phyloP scores from a whole-genome alignment of 2,113 vertebrate genomes.

The Xiphorhynchus elegans region DNA sequence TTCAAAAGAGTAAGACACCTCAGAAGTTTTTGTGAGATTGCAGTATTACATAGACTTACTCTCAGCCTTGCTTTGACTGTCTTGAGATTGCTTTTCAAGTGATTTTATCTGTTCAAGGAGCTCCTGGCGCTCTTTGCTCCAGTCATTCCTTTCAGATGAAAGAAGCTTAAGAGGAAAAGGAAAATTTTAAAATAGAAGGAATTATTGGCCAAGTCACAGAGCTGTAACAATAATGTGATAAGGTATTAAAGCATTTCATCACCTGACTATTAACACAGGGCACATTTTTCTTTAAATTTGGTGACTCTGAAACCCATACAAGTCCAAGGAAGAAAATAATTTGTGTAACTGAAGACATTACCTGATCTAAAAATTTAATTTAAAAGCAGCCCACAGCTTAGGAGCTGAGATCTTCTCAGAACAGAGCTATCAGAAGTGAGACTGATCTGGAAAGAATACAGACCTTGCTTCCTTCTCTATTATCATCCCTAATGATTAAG shows the following conservation, averaged over 20 bases:
- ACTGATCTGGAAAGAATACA: not conserved
- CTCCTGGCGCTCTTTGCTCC: slow-evolving; percentile 77
- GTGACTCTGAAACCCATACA: not conserved
- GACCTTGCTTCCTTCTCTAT: not conserved
- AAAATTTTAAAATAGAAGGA: not conserved
- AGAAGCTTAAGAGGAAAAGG: slow-evolving; percentile 77
- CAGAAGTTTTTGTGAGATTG: not conserved
- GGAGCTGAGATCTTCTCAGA: not conserved
- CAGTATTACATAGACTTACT: slow-evolving; percentile 72
- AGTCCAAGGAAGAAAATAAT: not conserved
- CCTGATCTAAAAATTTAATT: not conserved
- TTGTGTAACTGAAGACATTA: not conserved
- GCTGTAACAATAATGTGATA: not conserved
- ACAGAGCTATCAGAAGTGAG: not conserved
- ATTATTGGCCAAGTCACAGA: not conserved
- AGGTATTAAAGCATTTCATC: not conserved
- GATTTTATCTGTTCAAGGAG: slow-evolving; percentile 72
- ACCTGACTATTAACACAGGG: not conserved
- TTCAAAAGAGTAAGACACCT: not conserved
- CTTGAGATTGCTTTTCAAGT: slow-evolving; percentile 82
- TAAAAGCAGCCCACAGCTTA: not conserved
- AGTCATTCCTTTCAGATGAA: slow-evolving; percentile 79
- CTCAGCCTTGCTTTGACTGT: slow-evolving; percentile 70
- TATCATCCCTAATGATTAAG: not conserved
- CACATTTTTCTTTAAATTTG: not conserved